Evolutionary conservation across 2,888 invertebrate genomes (phyloP), one percentile per base, ranked within the genome.

Genomic region (Aphrophora alni): DNA sequence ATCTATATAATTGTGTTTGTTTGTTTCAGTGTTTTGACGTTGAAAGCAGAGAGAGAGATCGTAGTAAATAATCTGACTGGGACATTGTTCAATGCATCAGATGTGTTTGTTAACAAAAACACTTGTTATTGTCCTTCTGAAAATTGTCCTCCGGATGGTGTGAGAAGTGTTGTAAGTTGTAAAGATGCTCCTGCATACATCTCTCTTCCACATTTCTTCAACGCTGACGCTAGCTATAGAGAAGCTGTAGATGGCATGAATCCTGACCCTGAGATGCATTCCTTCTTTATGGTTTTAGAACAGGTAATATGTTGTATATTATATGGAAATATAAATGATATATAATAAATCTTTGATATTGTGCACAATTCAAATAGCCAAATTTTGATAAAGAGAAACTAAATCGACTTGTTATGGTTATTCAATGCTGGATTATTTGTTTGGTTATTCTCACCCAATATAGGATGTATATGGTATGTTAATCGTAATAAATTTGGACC

Each of bases 101-200:
- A 91, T 0, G 90, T 93, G 4, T 92, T 97, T 80, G 95, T 96
- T 87, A 96, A 96, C 85, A 93, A 93, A 24, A 89, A 90, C 0
- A 89, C 89, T 25, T 97, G 96, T 86, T 96, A 93, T 88, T 94
- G 94, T 85, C 82, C 38, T 82, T 83, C 69, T 83, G 84, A 44
- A 83, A 84, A 77, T 78, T 87, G 79, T 85, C 86, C 38, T 1
- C 82, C 84, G 0, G 79, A 80, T n/a, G 88, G 88, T 10, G 85
- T 86, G 27, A 82, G 87, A 38, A 86, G 87, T 80, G 85, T 88
- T 4, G 86, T 86, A 25, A 82, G 84, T 26, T 88, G 88, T 75
- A 86, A 85, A 83, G 89, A 88, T 26, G 88, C 89, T 17, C 89
- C 89, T 3, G 87, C 89, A 0, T 88, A 87, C 82, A 86, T 90